phyloP scores from a whole-genome alignment of 2,113 vertebrate genomes.

The Malurus alboscapulatus region DNA sequence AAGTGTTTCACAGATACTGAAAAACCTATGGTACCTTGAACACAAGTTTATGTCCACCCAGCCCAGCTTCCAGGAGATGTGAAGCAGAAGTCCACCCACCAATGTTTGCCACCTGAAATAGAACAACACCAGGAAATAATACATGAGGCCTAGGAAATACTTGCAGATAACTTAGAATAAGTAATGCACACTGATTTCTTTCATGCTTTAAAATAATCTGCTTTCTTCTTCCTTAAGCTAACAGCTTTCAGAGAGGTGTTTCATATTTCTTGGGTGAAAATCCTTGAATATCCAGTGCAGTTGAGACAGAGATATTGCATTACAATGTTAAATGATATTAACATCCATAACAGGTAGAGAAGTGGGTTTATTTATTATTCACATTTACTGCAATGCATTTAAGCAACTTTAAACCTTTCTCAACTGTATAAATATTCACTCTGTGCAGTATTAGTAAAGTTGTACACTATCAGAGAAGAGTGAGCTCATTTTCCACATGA shows the following conservation, averaged over 20 bases:
- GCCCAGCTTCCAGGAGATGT: constrained; percentile 85
- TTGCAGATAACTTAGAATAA: not conserved
- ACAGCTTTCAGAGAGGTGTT: not conserved
- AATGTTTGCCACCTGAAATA: constrained; percentile 89
- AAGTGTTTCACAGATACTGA: not conserved
- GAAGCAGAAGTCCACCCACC: constrained; percentile 84
- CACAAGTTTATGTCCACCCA: constrained; percentile 87
- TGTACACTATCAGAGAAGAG: not conserved
- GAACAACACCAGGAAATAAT: not conserved
- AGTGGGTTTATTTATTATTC: not conserved
- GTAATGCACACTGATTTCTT: not conserved
- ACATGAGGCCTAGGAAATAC: not conserved
- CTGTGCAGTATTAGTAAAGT: not conserved
- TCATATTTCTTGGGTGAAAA: not conserved
- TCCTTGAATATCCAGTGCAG: not conserved
- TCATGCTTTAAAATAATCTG: not conserved
- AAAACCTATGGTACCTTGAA: constrained; percentile 76
- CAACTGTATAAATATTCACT: not conserved
- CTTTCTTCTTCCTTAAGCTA: not conserved
- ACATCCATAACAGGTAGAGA: not conserved
- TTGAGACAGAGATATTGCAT: not conserved
- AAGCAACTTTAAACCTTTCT: not conserved
- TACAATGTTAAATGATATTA: not conserved
- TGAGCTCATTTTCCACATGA: not conserved
- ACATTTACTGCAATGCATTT: not conserved